These are phyloP conservation scores for Arctia plantaginis DNA, from an alignment of 2,888 invertebrate genomes.

Conservation along the genomic window DNA sequence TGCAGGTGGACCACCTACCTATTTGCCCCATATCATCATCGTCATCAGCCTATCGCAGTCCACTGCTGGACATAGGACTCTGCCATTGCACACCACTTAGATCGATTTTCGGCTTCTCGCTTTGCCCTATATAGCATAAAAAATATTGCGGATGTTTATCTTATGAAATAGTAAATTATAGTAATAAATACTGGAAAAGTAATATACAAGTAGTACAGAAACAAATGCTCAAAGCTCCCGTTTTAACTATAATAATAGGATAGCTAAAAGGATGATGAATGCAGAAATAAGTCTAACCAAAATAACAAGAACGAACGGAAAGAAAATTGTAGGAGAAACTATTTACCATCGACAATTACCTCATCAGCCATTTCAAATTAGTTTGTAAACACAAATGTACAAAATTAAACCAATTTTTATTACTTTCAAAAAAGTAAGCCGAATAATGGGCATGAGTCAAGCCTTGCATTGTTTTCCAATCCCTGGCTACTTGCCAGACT, in stretches of 20 bases:
- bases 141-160: too few relatives aligned
- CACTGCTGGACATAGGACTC: too few relatives aligned
- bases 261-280: background rate
- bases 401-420: conserved; percentile 70
- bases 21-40: too few relatives aligned
- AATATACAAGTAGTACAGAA: background rate
- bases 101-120: too few relatives aligned
- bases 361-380: conserved; percentile 49
- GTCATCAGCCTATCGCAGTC: too few relatives aligned
- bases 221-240: background rate
- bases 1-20: too few relatives aligned
- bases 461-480: conserved; percentile 66
- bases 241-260: background rate
- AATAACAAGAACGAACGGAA: background rate
- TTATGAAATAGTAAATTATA: too few relatives aligned
- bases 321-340: conserved; percentile 22
- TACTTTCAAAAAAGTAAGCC: conserved; percentile 71
- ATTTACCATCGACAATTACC: conserved; percentile 43
- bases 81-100: too few relatives aligned
- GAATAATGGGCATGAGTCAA: conserved; percentile 74
- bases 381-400: conserved; percentile 63
- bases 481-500: conserved; percentile 67
- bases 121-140: too few relatives aligned
- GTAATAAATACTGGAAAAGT: background rate
- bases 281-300: background rate